Conservation (phyloP, 2,113 vertebrate genomes). For the Donacobius atricapilla region DNA sequence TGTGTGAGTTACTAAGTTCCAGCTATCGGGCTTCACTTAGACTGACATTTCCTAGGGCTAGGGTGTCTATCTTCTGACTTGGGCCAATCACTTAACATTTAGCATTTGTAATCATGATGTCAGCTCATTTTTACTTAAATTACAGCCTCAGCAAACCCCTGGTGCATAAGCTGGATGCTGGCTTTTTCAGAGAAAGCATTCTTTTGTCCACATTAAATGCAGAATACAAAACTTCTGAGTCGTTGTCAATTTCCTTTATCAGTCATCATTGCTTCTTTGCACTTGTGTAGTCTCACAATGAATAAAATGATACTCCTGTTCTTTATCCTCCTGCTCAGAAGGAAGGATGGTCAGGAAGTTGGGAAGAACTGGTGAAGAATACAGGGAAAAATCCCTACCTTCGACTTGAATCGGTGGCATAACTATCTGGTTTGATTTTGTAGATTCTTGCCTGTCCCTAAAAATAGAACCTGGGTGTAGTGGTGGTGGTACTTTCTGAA, state of each 20-base stretch:
- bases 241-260: neutral
- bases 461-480: neutral
- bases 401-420: neutral
- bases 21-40: neutral
- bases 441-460: neutral
- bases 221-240: neutral
- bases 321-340: neutral
- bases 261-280: neutral
- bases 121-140: neutral
- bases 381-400: neutral
- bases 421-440: neutral
- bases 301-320: neutral
- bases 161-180: neutral
- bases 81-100: neutral
- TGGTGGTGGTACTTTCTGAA: neutral
- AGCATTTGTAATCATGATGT: neutral
- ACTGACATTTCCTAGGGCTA: neutral
- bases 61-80: neutral
- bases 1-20: neutral
- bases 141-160: neutral
- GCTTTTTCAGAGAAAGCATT: neutral
- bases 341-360: neutral
- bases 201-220: neutral
- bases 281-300: neutral
- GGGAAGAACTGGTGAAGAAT: neutral